Conservation (phyloP, 2,113 vertebrate genomes). For the Serinus canaria region DNA sequence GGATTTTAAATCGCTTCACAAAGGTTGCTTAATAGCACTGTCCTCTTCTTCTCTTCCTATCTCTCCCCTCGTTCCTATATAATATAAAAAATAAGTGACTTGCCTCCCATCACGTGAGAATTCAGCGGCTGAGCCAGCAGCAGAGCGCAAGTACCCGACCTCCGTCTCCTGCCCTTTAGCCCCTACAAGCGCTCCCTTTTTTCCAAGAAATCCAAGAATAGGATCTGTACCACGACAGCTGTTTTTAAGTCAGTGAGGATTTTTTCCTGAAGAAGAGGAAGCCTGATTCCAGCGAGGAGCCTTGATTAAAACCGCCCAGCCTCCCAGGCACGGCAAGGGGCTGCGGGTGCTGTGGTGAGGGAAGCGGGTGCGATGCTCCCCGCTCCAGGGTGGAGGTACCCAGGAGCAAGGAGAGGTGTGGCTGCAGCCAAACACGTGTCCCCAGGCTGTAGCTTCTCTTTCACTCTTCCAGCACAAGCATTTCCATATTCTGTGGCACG, state of each 20-base stretch:
- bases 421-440: not conserved
- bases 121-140: not conserved
- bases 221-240: not conserved
- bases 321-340: not conserved
- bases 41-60: not conserved
- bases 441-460: not conserved
- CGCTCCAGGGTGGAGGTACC: fast-evolving
- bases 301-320: not conserved
- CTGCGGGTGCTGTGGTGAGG: not conserved
- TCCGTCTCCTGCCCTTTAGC: not conserved
- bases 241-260: not conserved
- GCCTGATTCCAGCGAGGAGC: not conserved
- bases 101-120: not conserved
- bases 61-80: not conserved
- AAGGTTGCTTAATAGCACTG: constrained; percentile 28
- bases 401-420: not conserved
- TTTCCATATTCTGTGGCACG: not conserved
- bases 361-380: fast-evolving
- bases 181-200: not conserved
- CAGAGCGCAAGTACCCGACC: not conserved
- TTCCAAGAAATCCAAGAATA: constrained; percentile 27
- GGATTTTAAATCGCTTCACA: constrained; percentile 38
- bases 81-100: not conserved
- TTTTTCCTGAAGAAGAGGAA: not conserved
- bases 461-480: not conserved